These are phyloP conservation scores for Apamea sordens DNA, from an alignment of 2,888 invertebrate species.

Conservation along the genomic window DNA sequence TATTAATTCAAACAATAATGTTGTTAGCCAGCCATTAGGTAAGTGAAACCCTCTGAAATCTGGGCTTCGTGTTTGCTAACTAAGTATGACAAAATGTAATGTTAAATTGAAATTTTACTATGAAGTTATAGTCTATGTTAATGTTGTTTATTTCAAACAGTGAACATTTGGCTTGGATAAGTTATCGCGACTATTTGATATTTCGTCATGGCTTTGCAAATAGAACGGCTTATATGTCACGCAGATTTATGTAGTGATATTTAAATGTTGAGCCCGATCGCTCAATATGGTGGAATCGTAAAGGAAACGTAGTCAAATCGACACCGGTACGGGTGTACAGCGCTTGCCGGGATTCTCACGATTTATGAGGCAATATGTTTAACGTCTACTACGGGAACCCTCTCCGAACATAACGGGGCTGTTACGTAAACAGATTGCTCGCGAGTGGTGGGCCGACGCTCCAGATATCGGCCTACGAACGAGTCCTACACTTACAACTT, in stretches of 20 bases:
- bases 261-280: conserved; percentile 77
- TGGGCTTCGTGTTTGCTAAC: conserved; percentile 41
- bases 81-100: conserved; percentile 30
- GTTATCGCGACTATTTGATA: conserved; percentile 49
- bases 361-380: conserved; percentile 91
- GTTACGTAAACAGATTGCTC: conserved; percentile 90
- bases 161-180: conserved; percentile 14
- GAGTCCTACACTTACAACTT: conserved; percentile 82
- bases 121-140: conserved; percentile 25
- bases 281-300: conserved; percentile 85
- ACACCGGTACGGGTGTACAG: conserved; percentile 85
- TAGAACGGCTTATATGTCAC: conserved; percentile 55
- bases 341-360: conserved; percentile 88
- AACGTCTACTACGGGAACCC: conserved; percentile 89
- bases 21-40: conserved; percentile 49
- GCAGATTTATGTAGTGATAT: conserved; percentile 68
- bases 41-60: conserved; percentile 50
- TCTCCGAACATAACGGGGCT: conserved; percentile 89
- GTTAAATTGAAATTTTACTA: conserved; percentile 36
- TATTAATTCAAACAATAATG: conserved; percentile 50
- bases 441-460: conserved; percentile 84
- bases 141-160: conserved; percentile 46
- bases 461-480: conserved; percentile 85
- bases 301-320: conserved; percentile 89
- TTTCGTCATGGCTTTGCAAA: conserved; percentile 46